These are phyloP conservation scores for Parascotia fuliginaria DNA, from an alignment of 2,888 invertebrate species.

Conservation along the genomic window DNA sequence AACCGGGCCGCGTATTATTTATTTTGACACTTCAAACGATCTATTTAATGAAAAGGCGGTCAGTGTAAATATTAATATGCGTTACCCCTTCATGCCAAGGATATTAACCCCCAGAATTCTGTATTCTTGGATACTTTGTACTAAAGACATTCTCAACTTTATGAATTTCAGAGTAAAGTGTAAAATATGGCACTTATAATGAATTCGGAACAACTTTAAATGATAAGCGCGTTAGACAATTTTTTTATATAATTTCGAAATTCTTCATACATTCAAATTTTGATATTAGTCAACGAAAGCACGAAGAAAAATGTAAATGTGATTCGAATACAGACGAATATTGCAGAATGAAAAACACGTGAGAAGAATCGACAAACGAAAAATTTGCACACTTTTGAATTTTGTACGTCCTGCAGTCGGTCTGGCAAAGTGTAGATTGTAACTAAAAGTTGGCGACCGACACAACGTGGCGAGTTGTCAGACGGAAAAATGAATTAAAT, in stretches of 20 bases:
- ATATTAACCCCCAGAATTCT: too few relatives aligned
- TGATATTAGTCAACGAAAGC: constrained; percentile 15
- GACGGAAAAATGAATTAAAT: constrained; percentile 18
- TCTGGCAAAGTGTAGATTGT: constrained; percentile 10
- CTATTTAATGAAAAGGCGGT: constrained; percentile 44
- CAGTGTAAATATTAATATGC: constrained; percentile 41
- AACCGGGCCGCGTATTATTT: constrained; percentile 48
- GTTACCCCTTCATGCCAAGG: background rate
- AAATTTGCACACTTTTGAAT: constrained; percentile 39
- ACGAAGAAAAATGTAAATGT: constrained; percentile 19
- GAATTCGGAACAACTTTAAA: background rate
- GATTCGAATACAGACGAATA: constrained; percentile 29
- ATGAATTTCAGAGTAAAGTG: constrained; percentile 6
- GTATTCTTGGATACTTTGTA: too few relatives aligned
- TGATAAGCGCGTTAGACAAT: background rate
- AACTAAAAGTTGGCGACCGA: constrained; percentile 19
- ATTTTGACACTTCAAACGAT: constrained; percentile 49
- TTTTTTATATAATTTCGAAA: too few relatives aligned
- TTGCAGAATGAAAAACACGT: constrained; percentile 26
- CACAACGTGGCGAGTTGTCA: constrained; percentile 9
- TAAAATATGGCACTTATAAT: constrained; percentile 17
- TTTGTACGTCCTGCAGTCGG: constrained; percentile 12
- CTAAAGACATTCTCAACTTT: constrained; percentile 1
- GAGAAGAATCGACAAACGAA: constrained; percentile 31
- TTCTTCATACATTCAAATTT: constrained; percentile 11